Evolutionary conservation across 2,888 invertebrate genomes (phyloP).

Genomic region (Minunthozetes semirufus): DNA sequence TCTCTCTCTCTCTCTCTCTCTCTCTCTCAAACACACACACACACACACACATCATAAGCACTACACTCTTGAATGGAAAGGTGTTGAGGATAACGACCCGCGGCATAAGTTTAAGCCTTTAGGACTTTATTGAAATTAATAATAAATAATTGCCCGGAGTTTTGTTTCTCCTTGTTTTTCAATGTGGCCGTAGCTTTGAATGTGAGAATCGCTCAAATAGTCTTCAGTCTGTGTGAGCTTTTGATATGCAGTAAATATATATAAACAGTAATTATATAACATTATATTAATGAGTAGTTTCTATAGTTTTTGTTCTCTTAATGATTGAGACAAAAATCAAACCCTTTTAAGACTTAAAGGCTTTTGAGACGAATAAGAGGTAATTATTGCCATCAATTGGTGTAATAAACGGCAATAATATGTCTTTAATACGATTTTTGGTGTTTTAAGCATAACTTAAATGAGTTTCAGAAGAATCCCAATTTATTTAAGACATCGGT

Average conservation of each 20-base stretch:
- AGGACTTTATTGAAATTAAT: background rate
- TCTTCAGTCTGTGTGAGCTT: background rate
- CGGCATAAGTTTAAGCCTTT: background rate
- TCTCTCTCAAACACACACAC: no score
- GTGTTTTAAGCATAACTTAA: no score
- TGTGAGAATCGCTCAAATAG: background rate
- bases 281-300: background rate
- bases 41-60: no score
- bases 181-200: background rate
- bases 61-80: background rate
- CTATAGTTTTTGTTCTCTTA: conserved; percentile 1
- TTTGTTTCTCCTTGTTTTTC: background rate
- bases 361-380: background rate
- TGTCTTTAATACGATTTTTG: no score
- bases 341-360: background rate
- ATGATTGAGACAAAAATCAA: background rate
- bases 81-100: conserved; percentile 30
- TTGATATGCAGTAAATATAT: background rate
- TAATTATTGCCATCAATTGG: background rate
- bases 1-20: no score
- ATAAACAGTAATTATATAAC: no score
- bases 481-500: conserved; percentile 63
- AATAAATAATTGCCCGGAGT: background rate
- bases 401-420: no score
- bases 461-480: conserved; percentile 54